A percentile compares a stretch with the other conserved stretches of the same genome.
phyloP scores from a whole-genome alignment of 2,888 invertebrate genomes.

The Philaethria dido region DNA sequence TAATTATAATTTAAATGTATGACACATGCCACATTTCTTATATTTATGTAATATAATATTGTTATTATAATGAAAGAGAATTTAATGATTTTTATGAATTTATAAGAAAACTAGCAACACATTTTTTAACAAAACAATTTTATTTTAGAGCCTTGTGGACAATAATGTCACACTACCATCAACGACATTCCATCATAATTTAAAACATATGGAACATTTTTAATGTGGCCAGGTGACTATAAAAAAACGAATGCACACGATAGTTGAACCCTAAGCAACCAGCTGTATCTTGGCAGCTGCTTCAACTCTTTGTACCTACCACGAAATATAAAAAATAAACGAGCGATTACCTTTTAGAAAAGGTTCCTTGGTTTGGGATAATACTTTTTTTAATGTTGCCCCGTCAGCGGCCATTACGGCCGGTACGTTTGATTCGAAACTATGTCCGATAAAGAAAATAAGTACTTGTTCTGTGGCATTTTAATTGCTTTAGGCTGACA shows the following conservation, averaged over 20 bases:
- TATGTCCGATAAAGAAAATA: conserved; percentile 53
- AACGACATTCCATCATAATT: conserved; percentile 14
- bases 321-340: conserved; percentile 65
- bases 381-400: conserved; percentile 59
- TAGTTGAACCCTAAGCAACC: conserved; percentile 52
- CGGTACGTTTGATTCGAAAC: conserved; percentile 67
- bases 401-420: conserved; percentile 65
- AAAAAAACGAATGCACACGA: conserved; percentile 47
- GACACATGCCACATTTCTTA: too few relatives aligned
- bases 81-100: too few relatives aligned
- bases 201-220: conserved; percentile 25
- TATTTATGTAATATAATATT: too few relatives aligned
- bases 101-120: background rate
- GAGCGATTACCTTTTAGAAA: conserved; percentile 76
- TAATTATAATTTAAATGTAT: too few relatives aligned
- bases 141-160: background rate
- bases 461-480: conserved; percentile 54
- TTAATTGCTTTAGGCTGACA: conserved; percentile 47
- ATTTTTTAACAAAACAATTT: background rate
- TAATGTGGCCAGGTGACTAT: conserved; percentile 55
- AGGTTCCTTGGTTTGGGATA: conserved; percentile 58
- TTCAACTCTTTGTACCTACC: conserved; percentile 69
- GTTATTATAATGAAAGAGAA: too few relatives aligned
- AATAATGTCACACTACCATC: conserved; percentile 4
- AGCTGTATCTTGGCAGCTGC: conserved; percentile 75